Conservation (phyloP, 35 echinoderm and acorn worm species). For the Holothuria glaberrima region DNA sequence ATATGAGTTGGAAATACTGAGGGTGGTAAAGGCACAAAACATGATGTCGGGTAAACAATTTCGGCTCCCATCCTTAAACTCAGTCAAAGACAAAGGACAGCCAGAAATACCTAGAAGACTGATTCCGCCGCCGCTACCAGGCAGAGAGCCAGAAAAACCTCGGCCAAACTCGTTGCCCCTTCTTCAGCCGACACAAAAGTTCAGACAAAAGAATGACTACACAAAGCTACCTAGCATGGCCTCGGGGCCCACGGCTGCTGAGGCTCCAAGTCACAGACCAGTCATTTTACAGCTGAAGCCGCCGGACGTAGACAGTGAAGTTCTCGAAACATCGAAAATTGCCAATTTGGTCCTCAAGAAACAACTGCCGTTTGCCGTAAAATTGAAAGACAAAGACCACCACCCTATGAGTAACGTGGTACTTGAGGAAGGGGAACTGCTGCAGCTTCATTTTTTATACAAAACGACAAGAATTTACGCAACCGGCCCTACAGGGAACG, state of each 20-base stretch:
- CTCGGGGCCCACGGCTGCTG: background rate
- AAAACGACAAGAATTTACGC: conserved; percentile 32
- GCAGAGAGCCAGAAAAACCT: background rate
- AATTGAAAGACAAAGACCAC: background rate
- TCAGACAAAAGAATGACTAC: no score
- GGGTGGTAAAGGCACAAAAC: background rate
- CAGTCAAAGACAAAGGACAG: background rate
- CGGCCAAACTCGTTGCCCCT: background rate
- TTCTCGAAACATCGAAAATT: background rate
- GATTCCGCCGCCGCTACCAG: background rate
- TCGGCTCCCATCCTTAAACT: background rate
- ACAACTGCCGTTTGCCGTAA: conserved; percentile 5
- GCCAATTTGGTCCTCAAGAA: background rate
- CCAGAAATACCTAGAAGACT: background rate
- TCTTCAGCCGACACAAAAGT: no score
- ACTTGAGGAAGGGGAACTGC: background rate
- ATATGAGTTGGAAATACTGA: no score
- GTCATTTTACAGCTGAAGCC: background rate
- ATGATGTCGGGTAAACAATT: background rate
- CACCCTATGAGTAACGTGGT: background rate
- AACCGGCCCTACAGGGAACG: background rate
- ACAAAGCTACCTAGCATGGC: background rate
- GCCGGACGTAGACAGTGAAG: background rate
- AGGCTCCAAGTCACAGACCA: background rate
- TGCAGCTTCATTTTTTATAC: conserved; percentile 30